Evolutionary conservation across 1,140 invertebrate species (phyloP), one percentile per base, ranked within the genome.

Genomic region (Doryteuthis pealeii): DNA sequence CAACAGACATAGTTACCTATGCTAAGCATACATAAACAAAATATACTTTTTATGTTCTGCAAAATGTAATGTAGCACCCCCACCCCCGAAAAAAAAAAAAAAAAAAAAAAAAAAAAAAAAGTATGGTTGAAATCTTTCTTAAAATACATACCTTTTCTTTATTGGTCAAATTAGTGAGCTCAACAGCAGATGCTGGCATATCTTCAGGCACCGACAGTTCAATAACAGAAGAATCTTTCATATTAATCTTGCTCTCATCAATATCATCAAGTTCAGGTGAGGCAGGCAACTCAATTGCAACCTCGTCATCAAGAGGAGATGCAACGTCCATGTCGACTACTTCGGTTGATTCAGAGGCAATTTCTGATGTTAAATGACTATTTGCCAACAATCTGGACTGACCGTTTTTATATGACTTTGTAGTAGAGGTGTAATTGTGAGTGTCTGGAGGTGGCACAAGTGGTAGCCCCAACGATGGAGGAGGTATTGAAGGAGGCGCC

Each of bases 71-170:
- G n/a, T n/a, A n/a, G n/a, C n/a, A n/a, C n/a, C n/a, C n/a, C n/a
- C n/a, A n/a, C n/a, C n/a, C n/a, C n/a, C n/a, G n/a, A n/a, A n/a
- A n/a, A n/a, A n/a, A n/a, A n/a, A n/a, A n/a, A n/a, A n/a, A n/a
- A n/a, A n/a, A n/a, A n/a, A n/a, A n/a, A n/a, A n/a, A n/a, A n/a
- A n/a, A n/a, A n/a, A n/a, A n/a, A n/a, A n/a, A n/a, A n/a, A n/a
- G n/a, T n/a, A n/a, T n/a, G n/a, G n/a, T n/a, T 40, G 35, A 10
- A 40, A 40, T 40, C 35, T 10, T 5, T 40, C 10, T 40, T 40
- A 18, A 18, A 45, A 54, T 74, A 85, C 86, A 87, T 89, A 97
- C 95, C 92, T 96, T 98, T 90, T 96, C 95, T 90, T 98, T 97
- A 74, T 96, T 94, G 30, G 84, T 85, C 91, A 98, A 93, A 74